These are phyloP conservation scores for Lycaena phlaeas DNA, from an alignment of 2,888 invertebrate genomes.

Conservation along the genomic window DNA sequence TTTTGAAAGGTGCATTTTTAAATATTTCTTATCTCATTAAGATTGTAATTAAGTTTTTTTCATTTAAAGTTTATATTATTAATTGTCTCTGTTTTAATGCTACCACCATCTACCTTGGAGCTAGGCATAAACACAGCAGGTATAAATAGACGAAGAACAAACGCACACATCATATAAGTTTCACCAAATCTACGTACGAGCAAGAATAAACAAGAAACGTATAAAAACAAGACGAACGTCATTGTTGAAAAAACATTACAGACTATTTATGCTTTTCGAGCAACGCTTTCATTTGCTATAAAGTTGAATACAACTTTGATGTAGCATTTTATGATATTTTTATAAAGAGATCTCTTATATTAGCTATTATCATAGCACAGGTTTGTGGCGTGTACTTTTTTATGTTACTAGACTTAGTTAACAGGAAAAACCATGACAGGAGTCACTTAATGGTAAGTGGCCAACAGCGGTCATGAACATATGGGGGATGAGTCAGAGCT, in stretches of 20 bases:
- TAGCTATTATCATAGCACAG: too few relatives aligned
- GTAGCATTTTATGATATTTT: too few relatives aligned
- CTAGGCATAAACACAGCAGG: neutral
- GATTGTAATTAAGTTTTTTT: slow-evolving; percentile 8
- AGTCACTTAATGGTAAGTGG: too few relatives aligned
- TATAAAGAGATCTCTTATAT: too few relatives aligned
- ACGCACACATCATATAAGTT: neutral
- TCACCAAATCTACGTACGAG: slow-evolving; percentile 1
- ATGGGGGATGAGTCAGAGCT: too few relatives aligned
- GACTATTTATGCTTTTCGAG: neutral
- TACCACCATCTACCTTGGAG: neutral
- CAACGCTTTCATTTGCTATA: too few relatives aligned
- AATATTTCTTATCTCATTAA: slow-evolving; percentile 5
- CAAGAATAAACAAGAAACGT: neutral
- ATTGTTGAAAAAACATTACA: neutral
- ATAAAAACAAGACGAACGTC: neutral
- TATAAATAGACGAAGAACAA: neutral
- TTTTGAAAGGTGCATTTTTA: slow-evolving; percentile 67
- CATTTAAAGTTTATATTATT: slow-evolving; percentile 2
- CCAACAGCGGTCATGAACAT: too few relatives aligned
- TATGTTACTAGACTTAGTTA: too few relatives aligned
- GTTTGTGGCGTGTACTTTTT: too few relatives aligned
- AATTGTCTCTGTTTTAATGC: neutral
- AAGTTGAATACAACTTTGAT: too few relatives aligned
- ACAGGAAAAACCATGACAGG: too few relatives aligned